A percentile compares a stretch with the other conserved stretches of the same genome.
These are phyloP conservation scores for Chlorodrepanis virens DNA, from an alignment of 2,113 vertebrate species.

Conservation along the genomic window DNA sequence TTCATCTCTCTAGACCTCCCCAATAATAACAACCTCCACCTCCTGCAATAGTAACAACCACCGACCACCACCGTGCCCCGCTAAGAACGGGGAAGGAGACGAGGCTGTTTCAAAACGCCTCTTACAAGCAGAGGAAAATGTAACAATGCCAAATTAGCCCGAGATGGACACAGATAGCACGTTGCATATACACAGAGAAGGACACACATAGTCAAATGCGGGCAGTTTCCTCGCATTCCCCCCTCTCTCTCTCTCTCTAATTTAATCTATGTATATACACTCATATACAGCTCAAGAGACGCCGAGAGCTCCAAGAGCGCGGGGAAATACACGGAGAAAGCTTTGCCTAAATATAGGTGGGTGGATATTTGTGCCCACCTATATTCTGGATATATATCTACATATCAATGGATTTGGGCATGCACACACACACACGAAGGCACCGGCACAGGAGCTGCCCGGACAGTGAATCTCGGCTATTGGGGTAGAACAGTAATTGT, in stretches of 20 bases:
- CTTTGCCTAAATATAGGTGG: background rate
- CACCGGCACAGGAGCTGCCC: background rate
- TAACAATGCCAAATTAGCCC: constrained; percentile 35
- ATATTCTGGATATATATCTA: background rate
- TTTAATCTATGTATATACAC: background rate
- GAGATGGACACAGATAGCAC: background rate
- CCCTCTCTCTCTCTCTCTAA: background rate
- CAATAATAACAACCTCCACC: background rate
- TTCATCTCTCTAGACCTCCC: constrained; percentile 6
- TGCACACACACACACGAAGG: background rate
- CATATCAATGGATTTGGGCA: background rate
- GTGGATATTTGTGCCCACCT: constrained; percentile 29
- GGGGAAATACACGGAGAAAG: background rate
- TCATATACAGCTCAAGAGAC: background rate
- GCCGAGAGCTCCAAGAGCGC: background rate
- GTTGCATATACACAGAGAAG: background rate
- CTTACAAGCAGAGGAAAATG: background rate
- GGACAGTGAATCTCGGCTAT: background rate
- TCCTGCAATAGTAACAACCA: background rate
- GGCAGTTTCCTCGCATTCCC: background rate
- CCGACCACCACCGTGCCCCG: background rate
- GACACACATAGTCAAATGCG: background rate
- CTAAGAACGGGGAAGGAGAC: background rate
- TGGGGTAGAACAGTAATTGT: background rate
- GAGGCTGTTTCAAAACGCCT: background rate